Percentiles rank a stretch among this genome's conserved stretches.
phyloP scores from a whole-genome alignment of 1,140 invertebrate species.

The Drosophila nannoptera region DNA sequence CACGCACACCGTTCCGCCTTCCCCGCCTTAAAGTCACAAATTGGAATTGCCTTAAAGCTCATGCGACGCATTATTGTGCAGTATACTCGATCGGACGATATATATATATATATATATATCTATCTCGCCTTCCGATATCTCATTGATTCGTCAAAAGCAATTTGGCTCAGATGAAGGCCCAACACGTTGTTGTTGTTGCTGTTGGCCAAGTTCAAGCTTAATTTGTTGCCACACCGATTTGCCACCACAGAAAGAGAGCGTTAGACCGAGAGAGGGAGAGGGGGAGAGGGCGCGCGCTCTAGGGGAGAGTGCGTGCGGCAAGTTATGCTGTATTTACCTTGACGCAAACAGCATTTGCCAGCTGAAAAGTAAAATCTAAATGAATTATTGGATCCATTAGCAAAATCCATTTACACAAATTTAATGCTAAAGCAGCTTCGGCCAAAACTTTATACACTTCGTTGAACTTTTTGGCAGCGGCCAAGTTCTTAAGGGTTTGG shows the following conservation, averaged over 20 bases:
- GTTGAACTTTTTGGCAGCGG: conserved; percentile 64
- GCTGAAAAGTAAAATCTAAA: conserved; percentile 76
- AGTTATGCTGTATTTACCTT: conserved; percentile 69
- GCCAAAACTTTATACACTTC: conserved; percentile 72
- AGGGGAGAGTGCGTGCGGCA: conserved; percentile 27
- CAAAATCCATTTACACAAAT: conserved; percentile 79
- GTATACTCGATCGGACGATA: no score
- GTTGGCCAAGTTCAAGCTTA: conserved; percentile 11
- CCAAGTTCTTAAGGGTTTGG: conserved; percentile 22
- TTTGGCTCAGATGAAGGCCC: no score
- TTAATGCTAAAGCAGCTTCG: conserved; percentile 70
- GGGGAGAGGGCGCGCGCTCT: no score
- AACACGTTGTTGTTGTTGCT: not conserved
- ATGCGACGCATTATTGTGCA: no score
- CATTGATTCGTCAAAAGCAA: no score
- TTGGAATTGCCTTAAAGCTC: not conserved
- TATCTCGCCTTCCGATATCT: no score
- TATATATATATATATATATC: not conserved
- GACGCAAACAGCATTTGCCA: conserved; percentile 69
- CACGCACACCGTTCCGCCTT: conserved; percentile 31
- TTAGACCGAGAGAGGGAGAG: no score
- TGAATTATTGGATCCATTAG: conserved; percentile 79
- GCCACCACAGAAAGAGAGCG: conserved; percentile 51
- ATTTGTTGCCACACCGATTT: conserved; percentile 13
- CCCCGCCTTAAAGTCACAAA: not conserved